Base-by-base conservation (phyloP, 2,113 vertebrate genomes). In the rabbit (Oryctolagus cuniculus) region DNA sequence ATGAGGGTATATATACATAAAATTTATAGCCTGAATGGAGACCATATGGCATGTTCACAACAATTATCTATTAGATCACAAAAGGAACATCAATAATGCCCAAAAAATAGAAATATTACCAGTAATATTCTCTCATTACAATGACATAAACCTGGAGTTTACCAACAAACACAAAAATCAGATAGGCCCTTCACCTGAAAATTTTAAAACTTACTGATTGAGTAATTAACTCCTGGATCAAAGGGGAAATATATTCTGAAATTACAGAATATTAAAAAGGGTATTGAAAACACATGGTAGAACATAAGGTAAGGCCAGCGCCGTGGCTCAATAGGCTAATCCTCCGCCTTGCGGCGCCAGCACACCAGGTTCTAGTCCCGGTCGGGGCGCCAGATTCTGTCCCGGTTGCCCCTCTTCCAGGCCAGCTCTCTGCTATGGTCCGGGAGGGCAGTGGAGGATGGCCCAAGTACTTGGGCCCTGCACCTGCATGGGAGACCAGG, bases 21-120 rank as follows among this genome's bases (percentile, higher is more conserved):
- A 88, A 16, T 88, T 82, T 66, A 31, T 16, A 66, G 19, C 15
- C 49, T 61, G 17, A 34, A 11, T 67, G 55, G 61, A 58, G 22
- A 93, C 34, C 8, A 15, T 11, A 3, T 75, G 34, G 22, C 51
- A 51, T 15, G 29, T 34, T 67, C 31, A 69, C 24, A 77, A 51
- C 69, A 94, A 51, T 63, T 51, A 29, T 77, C 6, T 89, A 36
- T 78, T 89, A 75, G 70, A 16, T 85, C 38, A 84, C 53, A 94
- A 38, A 84, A 51, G 49, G 69, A 78, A 70, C 31, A 61, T 67
- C n/a, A 77, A 3, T 94, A 31, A 19, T 36, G 70, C 63, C 44
- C 13, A 9, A 34, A 83, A 44, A 89, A 36, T 75, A 64, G 61
- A 70, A 75, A 78, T 88, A 88, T 29, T 77, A n/a, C 44, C 27